Percentiles rank a stretch among this genome's conserved stretches.
These are phyloP conservation scores for Chelidonichthys spinosus DNA, from an alignment of 2,797 vertebrate species.

Conservation along the genomic window DNA sequence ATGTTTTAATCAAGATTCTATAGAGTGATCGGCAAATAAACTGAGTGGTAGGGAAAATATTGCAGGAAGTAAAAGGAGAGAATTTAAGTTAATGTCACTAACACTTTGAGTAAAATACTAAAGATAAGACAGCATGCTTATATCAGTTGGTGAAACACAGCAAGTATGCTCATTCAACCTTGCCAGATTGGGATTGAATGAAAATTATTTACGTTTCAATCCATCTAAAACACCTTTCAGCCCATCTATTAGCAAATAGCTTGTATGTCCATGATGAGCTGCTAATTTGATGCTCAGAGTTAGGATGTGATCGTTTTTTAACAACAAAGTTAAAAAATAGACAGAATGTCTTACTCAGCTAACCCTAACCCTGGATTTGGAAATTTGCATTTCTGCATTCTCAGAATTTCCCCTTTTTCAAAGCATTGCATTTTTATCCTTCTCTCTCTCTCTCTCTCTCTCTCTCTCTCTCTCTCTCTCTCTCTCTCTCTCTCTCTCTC, in stretches of 20 bases:
- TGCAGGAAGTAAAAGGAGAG: background rate
- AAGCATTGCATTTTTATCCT: too few species aligned
- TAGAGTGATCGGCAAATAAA: background rate
- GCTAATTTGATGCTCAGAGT: background rate
- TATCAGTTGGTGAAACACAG: background rate
- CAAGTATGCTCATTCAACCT: background rate
- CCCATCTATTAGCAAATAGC: background rate
- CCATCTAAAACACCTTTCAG: background rate
- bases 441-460: too few species aligned
- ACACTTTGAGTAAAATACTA: background rate
- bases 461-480: too few species aligned
- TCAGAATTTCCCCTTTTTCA: background rate
- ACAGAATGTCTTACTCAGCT: background rate
- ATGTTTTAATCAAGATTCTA: background rate
- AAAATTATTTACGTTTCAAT: background rate
- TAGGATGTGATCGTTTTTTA: background rate
- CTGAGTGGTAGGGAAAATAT: background rate
- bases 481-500: too few species aligned
- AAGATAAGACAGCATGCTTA: background rate
- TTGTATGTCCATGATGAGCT: background rate
- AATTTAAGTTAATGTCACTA: slow-evolving; percentile 2
- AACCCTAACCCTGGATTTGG: too few species aligned
- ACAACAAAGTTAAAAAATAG: background rate
- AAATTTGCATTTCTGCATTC: too few species aligned
- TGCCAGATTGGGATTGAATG: background rate